phyloP scores from a whole-genome alignment of 2,113 vertebrate genomes.

The Erythrolamprus reginae region DNA sequence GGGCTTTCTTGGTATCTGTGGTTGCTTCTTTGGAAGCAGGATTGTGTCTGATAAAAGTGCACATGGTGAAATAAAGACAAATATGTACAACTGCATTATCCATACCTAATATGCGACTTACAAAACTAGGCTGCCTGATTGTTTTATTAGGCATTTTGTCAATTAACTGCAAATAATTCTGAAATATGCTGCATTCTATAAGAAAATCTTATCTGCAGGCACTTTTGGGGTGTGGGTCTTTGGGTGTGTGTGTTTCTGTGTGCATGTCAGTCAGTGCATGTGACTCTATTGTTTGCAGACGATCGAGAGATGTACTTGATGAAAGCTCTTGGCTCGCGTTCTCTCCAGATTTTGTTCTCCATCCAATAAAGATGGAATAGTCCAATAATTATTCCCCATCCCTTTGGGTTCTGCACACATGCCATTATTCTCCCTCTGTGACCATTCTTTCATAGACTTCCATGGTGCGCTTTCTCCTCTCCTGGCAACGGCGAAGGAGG shows the following conservation, averaged over 20 bases:
- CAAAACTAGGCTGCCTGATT: neutral
- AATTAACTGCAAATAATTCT: neutral
- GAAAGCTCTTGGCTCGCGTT: slow-evolving; percentile 39
- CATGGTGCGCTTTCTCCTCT: neutral
- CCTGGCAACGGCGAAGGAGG: neutral
- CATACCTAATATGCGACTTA: neutral
- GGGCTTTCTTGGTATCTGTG: neutral
- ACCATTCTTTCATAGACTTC: neutral
- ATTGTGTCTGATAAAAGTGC: neutral
- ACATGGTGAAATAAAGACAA: neutral
- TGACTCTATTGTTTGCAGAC: slow-evolving; percentile 34
- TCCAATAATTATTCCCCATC: neutral
- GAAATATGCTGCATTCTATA: neutral
- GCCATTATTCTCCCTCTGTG: neutral
- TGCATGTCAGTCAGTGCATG: slow-evolving; percentile 16
- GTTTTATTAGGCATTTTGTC: neutral
- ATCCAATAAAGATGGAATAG: neutral
- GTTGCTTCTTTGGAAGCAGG: neutral
- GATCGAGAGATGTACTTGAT: slow-evolving; percentile 32
- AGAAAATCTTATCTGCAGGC: neutral
- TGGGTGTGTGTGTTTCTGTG: neutral
- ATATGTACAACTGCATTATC: neutral
- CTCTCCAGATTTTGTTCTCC: slow-evolving; percentile 11
- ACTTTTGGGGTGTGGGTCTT: neutral
- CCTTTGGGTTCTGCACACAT: fast-evolving